Evolutionary conservation across 2,113 vertebrate genomes (phyloP).

Genomic region (Seriola aureovittata): DNA sequence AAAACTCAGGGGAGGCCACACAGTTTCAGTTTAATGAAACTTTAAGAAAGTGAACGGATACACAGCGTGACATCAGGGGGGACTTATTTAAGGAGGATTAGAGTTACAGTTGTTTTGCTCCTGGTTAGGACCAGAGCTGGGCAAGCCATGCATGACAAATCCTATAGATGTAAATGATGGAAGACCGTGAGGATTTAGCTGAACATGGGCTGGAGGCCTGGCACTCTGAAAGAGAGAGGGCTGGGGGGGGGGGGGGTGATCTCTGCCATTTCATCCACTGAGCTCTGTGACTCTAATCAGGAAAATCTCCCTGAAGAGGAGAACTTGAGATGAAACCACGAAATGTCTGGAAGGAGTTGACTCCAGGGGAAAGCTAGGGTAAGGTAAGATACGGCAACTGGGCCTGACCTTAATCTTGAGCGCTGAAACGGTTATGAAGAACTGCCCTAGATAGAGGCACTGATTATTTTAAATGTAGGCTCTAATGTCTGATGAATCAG

Average conservation of each 20-base stretch:
- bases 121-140: slow-evolving; percentile 42
- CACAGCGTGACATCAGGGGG: slow-evolving; percentile 62
- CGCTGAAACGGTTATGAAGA: slow-evolving; percentile 49
- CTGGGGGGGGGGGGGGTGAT: background rate
- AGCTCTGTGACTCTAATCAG: slow-evolving; percentile 74
- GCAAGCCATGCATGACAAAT: slow-evolving; percentile 66
- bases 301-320: slow-evolving; percentile 74
- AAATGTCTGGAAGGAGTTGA: slow-evolving; percentile 68
- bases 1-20: slow-evolving; percentile 40
- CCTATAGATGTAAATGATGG: slow-evolving; percentile 64
- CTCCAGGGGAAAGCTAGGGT: slow-evolving; percentile 41
- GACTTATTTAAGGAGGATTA: slow-evolving; percentile 77
- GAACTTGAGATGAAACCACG: slow-evolving; percentile 73
- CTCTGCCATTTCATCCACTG: slow-evolving; percentile 52
- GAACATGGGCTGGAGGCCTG: slow-evolving; percentile 31
- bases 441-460: slow-evolving; percentile 58
- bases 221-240: slow-evolving; percentile 5
- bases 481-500: slow-evolving; percentile 50
- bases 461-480: slow-evolving; percentile 63
- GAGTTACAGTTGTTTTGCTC: slow-evolving; percentile 70
- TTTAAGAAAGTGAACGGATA: slow-evolving; percentile 67
- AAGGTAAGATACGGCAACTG: slow-evolving; percentile 61
- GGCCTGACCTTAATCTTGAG: slow-evolving; percentile 57
- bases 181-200: slow-evolving; percentile 39
- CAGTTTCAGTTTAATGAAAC: slow-evolving; percentile 59